Evolutionary conservation across 2,888 invertebrate species (phyloP).

Genomic region (Heliconius ismenius): DNA sequence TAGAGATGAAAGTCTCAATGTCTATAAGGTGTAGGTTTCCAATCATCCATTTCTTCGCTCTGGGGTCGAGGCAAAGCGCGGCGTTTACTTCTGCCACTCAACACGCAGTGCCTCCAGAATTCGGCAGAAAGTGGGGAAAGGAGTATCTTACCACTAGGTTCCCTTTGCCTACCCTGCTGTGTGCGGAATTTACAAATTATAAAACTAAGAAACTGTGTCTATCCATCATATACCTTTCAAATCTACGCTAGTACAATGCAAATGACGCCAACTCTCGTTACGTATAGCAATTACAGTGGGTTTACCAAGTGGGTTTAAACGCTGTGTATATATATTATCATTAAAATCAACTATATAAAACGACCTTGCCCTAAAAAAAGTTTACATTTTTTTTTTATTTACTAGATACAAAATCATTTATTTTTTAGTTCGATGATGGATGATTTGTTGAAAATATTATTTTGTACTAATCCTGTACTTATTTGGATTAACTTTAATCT

Average conservation of each 20-base stretch:
- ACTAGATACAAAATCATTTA: too few relatives aligned
- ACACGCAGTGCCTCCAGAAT: too few relatives aligned
- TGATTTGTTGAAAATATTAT: background rate
- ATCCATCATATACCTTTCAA: background rate
- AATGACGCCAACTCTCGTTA: background rate
- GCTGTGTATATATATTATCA: slow-evolving; percentile 25
- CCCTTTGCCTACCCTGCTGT: too few relatives aligned
- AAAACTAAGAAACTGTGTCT: background rate
- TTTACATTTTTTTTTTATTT: background rate
- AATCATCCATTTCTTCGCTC: too few relatives aligned
- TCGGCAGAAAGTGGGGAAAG: too few relatives aligned
- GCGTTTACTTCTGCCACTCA: too few relatives aligned
- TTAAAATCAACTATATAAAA: slow-evolving; percentile 24
- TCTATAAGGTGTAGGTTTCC: too few relatives aligned
- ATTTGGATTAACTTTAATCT: background rate
- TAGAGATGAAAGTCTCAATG: too few relatives aligned
- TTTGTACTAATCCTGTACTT: background rate
- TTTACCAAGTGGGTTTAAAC: slow-evolving; percentile 29
- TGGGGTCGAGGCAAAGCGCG: too few relatives aligned
- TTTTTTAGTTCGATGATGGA: background rate
- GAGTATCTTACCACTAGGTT: too few relatives aligned
- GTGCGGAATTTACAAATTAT: background rate
- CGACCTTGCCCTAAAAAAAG: slow-evolving; percentile 21
- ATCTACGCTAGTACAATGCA: background rate
- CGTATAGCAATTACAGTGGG: slow-evolving; percentile 21